Percentiles rank a stretch among this genome's conserved stretches.
Conservation (phyloP, 1,140 invertebrate species). For the Zaprionus lachaisei region DNA sequence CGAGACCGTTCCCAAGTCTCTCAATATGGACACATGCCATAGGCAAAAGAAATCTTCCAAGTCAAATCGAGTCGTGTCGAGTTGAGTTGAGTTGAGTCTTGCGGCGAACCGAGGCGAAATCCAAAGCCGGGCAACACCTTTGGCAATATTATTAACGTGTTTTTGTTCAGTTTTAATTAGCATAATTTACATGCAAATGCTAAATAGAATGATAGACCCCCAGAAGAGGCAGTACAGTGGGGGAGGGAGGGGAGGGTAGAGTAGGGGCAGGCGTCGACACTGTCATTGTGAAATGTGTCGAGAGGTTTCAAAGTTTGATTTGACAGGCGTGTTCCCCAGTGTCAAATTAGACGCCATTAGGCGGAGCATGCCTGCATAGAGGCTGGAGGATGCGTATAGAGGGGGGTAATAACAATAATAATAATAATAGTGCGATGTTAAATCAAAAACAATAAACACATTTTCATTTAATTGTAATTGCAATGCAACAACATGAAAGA, state of each 20-base stretch:
- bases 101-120: conserved; percentile 20
- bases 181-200: conserved; percentile 79
- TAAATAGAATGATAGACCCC: conserved; percentile 63
- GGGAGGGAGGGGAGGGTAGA: background rate
- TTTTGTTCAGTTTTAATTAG: conserved; percentile 79
- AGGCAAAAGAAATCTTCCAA: conserved; percentile 53
- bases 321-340: conserved; percentile 73
- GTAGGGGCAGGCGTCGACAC: background rate
- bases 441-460: conserved; percentile 70
- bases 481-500: conserved; percentile 17
- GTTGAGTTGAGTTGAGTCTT: conserved; percentile 25
- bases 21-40: conserved; percentile 37
- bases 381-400: background rate
- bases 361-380: conserved; percentile 1
- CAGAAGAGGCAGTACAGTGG: background rate
- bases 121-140: conserved; percentile 63
- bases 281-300: conserved; percentile 73
- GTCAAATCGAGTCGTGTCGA: conserved; percentile 20
- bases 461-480: conserved; percentile 58
- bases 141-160: conserved; percentile 72
- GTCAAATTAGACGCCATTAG: conserved; percentile 74
- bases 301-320: conserved; percentile 68
- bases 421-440: conserved; percentile 57
- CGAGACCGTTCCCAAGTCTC: conserved; percentile 2
- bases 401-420: conserved; percentile 55